Evolutionary conservation across 2,797 vertebrate species (phyloP).

Genomic region (Chelonia mydas): DNA sequence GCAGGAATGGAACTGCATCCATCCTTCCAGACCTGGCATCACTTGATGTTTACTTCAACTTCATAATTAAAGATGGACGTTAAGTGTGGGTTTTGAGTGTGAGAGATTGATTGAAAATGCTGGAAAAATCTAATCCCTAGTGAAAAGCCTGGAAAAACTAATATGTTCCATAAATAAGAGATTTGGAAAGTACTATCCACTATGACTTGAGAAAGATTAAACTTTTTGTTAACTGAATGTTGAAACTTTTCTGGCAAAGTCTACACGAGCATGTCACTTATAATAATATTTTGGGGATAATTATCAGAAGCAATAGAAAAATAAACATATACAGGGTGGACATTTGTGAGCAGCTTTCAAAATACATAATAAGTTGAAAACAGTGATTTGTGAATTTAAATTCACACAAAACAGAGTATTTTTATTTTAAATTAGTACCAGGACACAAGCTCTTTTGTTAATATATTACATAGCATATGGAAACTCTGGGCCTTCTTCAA

Average conservation of each 20-base stretch:
- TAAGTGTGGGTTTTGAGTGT: neutral
- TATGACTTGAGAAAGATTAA: conserved; percentile 24
- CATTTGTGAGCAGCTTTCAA: neutral
- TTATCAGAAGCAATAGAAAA: conserved; percentile 33
- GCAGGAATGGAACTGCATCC: neutral
- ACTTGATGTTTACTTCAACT: conserved; percentile 30
- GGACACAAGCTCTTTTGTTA: neutral
- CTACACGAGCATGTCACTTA: neutral
- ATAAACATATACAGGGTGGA: neutral
- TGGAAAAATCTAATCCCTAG: neutral
- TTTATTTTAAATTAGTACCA: neutral
- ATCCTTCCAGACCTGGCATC: neutral
- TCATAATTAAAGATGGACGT: conserved; percentile 54
- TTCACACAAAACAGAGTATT: neutral
- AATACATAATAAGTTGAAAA: neutral
- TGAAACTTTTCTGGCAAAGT: conserved; percentile 19
- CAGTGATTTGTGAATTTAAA: neutral
- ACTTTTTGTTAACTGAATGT: conserved; percentile 28
- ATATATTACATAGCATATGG: neutral
- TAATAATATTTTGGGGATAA: conserved; percentile 6
- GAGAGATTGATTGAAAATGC: conserved; percentile 28
- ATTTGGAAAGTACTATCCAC: conserved; percentile 39
- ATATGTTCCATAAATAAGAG: neutral
- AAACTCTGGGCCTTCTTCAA: neutral
- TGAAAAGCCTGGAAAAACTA: conserved; percentile 7